Evolutionary conservation across 2,797 vertebrate genomes (phyloP).

Genomic region (Lates japonicus): DNA sequence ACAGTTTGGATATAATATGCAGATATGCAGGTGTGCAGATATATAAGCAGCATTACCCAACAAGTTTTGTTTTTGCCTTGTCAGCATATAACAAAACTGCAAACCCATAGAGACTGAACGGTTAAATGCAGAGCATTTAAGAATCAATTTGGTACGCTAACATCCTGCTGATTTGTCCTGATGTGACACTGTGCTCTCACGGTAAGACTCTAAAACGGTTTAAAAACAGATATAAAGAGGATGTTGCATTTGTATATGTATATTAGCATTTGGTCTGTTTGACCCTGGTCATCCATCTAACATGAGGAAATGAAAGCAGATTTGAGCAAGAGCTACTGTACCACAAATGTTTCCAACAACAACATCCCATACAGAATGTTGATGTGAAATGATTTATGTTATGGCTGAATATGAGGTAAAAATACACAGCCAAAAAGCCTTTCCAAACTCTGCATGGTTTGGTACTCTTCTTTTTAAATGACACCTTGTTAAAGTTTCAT

Average conservation of each 20-base stretch:
- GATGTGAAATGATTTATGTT: neutral
- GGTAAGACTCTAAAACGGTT: neutral
- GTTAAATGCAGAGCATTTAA: too few relatives aligned
- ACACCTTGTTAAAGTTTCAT: neutral
- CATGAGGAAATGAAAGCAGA: constrained; percentile 16
- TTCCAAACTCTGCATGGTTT: neutral
- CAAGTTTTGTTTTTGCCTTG: neutral
- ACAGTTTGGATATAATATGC: neutral
- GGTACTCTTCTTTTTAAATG: neutral
- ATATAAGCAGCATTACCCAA: neutral
- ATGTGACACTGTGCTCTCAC: neutral
- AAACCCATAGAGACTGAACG: neutral
- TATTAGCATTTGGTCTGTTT: neutral
- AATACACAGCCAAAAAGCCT: neutral
- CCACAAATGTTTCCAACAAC: neutral
- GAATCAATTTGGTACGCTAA: too few relatives aligned
- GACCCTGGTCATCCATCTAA: neutral
- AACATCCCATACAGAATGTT: neutral
- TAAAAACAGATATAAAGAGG: neutral
- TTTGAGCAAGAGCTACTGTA: neutral
- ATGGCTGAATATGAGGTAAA: neutral
- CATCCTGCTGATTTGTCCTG: too few relatives aligned
- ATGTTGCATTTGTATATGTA: neutral
- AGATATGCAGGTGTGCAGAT: neutral
- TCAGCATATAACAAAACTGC: neutral